Evolutionary conservation across 23 tunicate species (phyloP).

Genomic region (Trididemnum nubilum): DNA sequence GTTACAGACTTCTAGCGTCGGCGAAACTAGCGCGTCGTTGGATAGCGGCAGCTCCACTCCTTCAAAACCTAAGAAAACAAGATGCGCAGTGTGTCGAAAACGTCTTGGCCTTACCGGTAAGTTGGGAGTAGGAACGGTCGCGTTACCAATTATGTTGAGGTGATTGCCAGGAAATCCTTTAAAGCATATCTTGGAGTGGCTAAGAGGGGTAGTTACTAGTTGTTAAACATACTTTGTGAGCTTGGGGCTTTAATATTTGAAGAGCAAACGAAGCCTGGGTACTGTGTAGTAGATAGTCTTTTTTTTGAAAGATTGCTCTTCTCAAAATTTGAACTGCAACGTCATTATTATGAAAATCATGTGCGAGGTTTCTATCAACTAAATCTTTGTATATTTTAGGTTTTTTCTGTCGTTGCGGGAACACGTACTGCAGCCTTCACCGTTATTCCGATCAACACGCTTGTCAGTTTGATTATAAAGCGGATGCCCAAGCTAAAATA

Average conservation of each 20-base stretch:
- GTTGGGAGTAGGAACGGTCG: too few species aligned
- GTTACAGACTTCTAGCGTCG: constrained; percentile 28
- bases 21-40: constrained; percentile 51
- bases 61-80: constrained; percentile 90
- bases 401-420: constrained; percentile 98
- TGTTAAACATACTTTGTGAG: too few species aligned
- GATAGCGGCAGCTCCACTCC: constrained; percentile 58
- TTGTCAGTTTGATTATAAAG: constrained; percentile 95
- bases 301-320: too few species aligned
- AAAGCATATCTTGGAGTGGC: too few species aligned
- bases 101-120: constrained; percentile 94
- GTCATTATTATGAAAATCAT: too few species aligned
- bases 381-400: constrained; percentile 60
- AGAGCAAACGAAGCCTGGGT: too few species aligned
- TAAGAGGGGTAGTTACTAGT: too few species aligned
- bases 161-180: too few species aligned
- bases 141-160: too few species aligned
- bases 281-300: too few species aligned
- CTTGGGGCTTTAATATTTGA: too few species aligned
- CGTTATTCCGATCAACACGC: constrained; percentile 99
- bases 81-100: constrained; percentile 94
- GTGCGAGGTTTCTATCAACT: not conserved
- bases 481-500: constrained; percentile 94
- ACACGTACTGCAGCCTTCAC: constrained; percentile 88
- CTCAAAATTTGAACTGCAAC: too few species aligned